phyloP scores from a whole-genome alignment of 2,113 vertebrate species.

The Corynorhinus townsendii region DNA sequence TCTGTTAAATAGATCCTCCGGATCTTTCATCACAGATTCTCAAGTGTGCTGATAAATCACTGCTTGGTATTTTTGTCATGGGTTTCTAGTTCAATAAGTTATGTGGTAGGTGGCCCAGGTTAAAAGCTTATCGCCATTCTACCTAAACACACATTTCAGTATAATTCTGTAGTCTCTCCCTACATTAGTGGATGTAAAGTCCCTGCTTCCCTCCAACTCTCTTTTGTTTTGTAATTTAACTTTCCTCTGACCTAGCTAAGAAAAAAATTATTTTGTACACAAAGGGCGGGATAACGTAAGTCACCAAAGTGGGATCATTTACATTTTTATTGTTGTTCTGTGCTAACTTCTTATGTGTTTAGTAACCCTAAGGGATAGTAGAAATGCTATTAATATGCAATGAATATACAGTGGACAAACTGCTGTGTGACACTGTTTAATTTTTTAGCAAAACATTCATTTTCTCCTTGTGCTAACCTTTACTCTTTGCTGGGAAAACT shows the following conservation, averaged over 20 bases:
- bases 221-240: conserved; percentile 56
- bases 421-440: background rate
- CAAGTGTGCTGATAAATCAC: conserved; percentile 6
- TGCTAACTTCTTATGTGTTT: conserved; percentile 65
- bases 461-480: background rate
- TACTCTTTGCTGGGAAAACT: background rate
- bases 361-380: conserved; percentile 56
- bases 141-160: conserved; percentile 53
- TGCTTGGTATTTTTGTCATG: conserved; percentile 26
- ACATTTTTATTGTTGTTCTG: conserved; percentile 67
- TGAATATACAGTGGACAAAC: background rate
- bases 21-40: conserved; percentile 26
- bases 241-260: conserved; percentile 1
- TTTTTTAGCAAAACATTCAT: background rate
- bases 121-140: conserved; percentile 49
- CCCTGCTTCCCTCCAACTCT: background rate
- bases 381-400: conserved; percentile 53
- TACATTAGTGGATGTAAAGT: conserved; percentile 17
- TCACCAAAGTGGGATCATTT: conserved; percentile 64
- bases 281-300: conserved; percentile 50
- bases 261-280: conserved; percentile 44
- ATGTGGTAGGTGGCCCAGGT: conserved; percentile 31
- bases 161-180: background rate
- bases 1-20: conserved; percentile 43
- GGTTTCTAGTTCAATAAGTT: conserved; percentile 70